Percentiles rank a stretch among this genome's conserved stretches.
These are phyloP conservation scores for Microtus ochrogaster DNA, from an alignment of 2,113 vertebrate species.

Conservation along the genomic window DNA sequence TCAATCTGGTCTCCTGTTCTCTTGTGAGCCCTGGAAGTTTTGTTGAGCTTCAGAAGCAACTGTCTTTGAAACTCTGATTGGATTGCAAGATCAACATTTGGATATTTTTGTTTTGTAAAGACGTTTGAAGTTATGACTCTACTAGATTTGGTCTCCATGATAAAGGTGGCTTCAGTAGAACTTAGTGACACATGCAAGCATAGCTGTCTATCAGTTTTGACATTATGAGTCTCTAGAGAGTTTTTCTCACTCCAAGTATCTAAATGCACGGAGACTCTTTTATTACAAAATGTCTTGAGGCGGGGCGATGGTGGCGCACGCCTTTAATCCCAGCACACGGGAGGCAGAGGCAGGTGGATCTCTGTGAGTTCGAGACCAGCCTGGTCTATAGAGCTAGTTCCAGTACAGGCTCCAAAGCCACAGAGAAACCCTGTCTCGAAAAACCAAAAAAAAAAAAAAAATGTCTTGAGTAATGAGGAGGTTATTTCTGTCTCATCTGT, in stretches of 20 bases:
- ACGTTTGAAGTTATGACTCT: slow-evolving; percentile 2
- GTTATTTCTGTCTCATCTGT: slow-evolving; percentile 55
- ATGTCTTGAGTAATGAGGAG: not conserved
- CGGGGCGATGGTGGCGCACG: too few species aligned
- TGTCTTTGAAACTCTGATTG: not conserved
- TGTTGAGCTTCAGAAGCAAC: not conserved
- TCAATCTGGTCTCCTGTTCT: not conserved
- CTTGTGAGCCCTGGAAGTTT: not conserved
- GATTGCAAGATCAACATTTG: not conserved
- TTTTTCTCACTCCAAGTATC: slow-evolving; percentile 55
- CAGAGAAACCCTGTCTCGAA: too few species aligned
- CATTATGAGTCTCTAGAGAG: not conserved
- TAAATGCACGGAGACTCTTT: not conserved
- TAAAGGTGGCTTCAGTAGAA: slow-evolving; percentile 60
- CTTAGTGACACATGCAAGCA: not conserved
- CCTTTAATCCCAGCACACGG: too few species aligned
- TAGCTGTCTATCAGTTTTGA: slow-evolving; percentile 36
- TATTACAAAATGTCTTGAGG: not conserved
- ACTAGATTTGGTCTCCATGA: not conserved
- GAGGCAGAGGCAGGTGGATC: too few species aligned
- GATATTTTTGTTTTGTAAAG: slow-evolving; percentile 34
- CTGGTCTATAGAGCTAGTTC: too few species aligned
- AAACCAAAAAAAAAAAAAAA: too few species aligned
- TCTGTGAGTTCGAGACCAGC: too few species aligned
- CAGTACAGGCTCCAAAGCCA: too few species aligned